Evolutionary conservation across 1,140 invertebrate genomes (phyloP), one percentile per base, ranked within the genome.

Genomic region (Nixonia krombeini): DNA sequence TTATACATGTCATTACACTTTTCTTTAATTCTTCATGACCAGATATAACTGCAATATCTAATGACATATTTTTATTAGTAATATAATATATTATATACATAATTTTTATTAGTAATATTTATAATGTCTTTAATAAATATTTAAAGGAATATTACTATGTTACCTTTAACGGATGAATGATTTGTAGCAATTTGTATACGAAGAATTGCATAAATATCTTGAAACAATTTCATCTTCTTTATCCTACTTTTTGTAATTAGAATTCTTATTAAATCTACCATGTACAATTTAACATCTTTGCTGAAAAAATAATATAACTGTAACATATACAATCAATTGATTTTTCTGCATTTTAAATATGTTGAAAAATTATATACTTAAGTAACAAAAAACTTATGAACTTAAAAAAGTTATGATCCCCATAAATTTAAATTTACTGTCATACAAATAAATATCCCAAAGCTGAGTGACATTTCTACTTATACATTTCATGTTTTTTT

Each of bases 1-100:
- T 87, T 1, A 89, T 78, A 62, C 88, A 87, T 58, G 83, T 77
- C 41, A 90, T 75, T 23, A 89, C 82, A 61, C 75, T 81, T 51
- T 87, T 71, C 69, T 90, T 90, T 8, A 90, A 76, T 73, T 91
- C 90, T 76, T 91, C 90, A 16, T 87, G 82, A 4, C 76, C 68
- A 41, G 44, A 7, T 33, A 82, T 75, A 10, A 85, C 85, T 87
- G 37, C 70, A 75, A 81, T 70, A 31, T 10, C 65, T 61, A 57
- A 47, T 68, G 61, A 74, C 45, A 73, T 62, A 15, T 71, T 74
- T 25, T 81, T 72, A 8, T 82, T 21, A 77, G 73, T 66, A 47
- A 57, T 61, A 31, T 45, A 28, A 41, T 40, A 52, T n/a, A n/a
- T n/a, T n/a, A n/a, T n/a, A n/a, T n/a, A n/a, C n/a, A n/a, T n/a